These are phyloP conservation scores for Mirounga angustirostris DNA, from an alignment of 2,113 vertebrate species.

Conservation along the genomic window DNA sequence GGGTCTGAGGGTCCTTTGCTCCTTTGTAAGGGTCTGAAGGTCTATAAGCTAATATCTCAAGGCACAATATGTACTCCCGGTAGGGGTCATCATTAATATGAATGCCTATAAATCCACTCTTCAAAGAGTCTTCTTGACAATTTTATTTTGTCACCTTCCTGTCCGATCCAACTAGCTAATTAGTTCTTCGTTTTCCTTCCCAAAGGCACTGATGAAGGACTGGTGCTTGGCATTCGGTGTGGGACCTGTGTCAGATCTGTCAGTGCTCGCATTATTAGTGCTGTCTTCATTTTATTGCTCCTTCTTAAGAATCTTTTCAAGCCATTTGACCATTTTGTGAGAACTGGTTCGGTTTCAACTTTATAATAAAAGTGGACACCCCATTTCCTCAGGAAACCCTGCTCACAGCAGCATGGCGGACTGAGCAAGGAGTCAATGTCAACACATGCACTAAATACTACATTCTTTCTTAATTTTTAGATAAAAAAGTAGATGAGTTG, in stretches of 20 bases:
- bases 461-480: not conserved
- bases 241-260: not conserved
- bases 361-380: not conserved
- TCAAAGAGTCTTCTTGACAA: not conserved
- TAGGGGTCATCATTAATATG: not conserved
- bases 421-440: not conserved
- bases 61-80: not conserved
- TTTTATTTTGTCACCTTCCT: not conserved
- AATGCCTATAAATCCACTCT: not conserved
- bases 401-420: not conserved
- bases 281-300: not conserved
- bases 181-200: not conserved
- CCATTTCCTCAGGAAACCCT: not conserved
- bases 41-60: not conserved
- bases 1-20: not conserved
- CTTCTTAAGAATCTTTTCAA: not conserved
- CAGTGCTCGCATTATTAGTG: not conserved
- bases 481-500: not conserved
- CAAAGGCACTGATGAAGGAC: not conserved
- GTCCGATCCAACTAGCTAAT: not conserved
- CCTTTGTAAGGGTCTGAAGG: not conserved
- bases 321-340: not conserved
- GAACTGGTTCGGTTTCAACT: not conserved
- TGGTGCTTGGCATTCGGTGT: fast-evolving
- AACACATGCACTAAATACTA: not conserved